These are phyloP conservation scores for Drosophila burlai DNA, from an alignment of 1,140 invertebrate species.

Conservation along the genomic window DNA sequence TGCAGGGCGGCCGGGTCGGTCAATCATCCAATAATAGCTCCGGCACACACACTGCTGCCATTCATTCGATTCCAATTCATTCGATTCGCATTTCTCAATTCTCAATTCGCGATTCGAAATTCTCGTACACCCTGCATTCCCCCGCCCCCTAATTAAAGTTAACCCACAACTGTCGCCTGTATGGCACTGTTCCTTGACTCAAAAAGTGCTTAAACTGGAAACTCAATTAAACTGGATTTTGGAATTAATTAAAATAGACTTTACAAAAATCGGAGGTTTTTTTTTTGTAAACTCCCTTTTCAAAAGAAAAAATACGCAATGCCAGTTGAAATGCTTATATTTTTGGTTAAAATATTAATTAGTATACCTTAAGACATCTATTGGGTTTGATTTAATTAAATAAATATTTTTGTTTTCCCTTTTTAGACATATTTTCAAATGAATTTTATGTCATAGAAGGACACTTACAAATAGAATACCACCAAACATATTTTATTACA, in stretches of 20 bases:
- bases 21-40: constrained; percentile 31
- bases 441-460: background rate
- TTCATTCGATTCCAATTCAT: constrained; percentile 12
- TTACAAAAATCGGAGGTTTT: too few species aligned
- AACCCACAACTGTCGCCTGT: constrained; percentile 1
- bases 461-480: background rate
- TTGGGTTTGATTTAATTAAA: too few species aligned
- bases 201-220: background rate
- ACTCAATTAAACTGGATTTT: background rate
- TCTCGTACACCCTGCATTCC: background rate
- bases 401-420: background rate
- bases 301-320: too few species aligned
- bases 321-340: too few species aligned
- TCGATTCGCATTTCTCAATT: constrained; percentile 6
- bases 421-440: background rate
- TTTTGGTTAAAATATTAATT: too few species aligned
- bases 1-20: constrained; percentile 5
- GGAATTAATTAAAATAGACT: background rate
- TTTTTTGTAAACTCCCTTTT: too few species aligned
- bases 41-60: background rate
- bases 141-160: background rate
- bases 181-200: background rate
- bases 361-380: too few species aligned
- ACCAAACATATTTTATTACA: too few species aligned
- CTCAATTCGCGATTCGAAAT: constrained; percentile 6